Evolutionary conservation across 2,888 invertebrate species (phyloP).

Genomic region (Ichneumoninae sp.): DNA sequence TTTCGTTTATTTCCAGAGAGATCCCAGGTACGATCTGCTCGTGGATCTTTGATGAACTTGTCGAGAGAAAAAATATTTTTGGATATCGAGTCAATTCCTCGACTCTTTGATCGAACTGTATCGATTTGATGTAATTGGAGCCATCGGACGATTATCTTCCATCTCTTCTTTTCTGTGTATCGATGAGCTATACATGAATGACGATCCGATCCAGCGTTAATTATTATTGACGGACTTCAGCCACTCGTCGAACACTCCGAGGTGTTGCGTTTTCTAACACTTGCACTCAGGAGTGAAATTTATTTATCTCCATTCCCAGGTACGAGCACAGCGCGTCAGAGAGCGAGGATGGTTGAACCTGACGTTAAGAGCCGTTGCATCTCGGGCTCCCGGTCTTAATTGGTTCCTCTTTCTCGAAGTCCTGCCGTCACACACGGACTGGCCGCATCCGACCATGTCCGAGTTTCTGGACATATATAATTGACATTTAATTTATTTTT

Average conservation of each 20-base stretch:
- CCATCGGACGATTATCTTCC: not conserved
- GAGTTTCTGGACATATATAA: constrained; percentile 16
- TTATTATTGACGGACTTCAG: not conserved
- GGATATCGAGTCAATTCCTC: too few relatives aligned
- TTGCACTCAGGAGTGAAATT: constrained; percentile 50
- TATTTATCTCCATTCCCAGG: constrained; percentile 40
- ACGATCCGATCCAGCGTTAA: not conserved
- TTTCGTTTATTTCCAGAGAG: not conserved
- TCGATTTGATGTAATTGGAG: not conserved
- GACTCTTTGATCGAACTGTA: not conserved
- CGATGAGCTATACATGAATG: not conserved
- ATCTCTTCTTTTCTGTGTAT: not conserved
- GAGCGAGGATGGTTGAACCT: constrained; percentile 49
- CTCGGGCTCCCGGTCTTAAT: constrained; percentile 62
- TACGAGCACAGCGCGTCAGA: constrained; percentile 37
- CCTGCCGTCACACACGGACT: constrained; percentile 47
- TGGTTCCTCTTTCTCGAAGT: constrained; percentile 28
- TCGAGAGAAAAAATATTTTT: too few relatives aligned
- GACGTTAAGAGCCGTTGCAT: constrained; percentile 65
- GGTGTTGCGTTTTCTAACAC: constrained; percentile 42
- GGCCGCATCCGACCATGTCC: constrained; percentile 15
- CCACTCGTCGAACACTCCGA: constrained; percentile 6
- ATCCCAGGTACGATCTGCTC: too few relatives aligned
- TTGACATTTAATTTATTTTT: too few relatives aligned
- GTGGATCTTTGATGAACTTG: too few relatives aligned